These are phyloP conservation scores for Rallus limicola DNA, from an alignment of 2,113 vertebrate genomes.

Conservation along the genomic window DNA sequence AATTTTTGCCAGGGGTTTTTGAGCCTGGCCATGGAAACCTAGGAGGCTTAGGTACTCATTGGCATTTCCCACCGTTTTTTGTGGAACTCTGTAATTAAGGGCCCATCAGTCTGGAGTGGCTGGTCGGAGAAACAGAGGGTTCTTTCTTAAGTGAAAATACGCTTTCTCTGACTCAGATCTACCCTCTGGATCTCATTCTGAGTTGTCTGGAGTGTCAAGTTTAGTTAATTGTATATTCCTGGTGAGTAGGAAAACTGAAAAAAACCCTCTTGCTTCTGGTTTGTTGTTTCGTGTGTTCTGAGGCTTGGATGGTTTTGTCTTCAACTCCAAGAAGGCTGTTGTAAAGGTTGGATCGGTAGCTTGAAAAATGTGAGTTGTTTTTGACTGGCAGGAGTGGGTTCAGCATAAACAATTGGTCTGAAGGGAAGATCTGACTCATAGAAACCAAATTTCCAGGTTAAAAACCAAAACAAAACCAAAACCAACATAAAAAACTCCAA, in stretches of 20 bases:
- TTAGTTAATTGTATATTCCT: slow-evolving; percentile 55
- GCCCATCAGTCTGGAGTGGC: slow-evolving; percentile 27
- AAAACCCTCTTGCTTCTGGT: slow-evolving; percentile 4
- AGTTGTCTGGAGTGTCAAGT: slow-evolving; percentile 54
- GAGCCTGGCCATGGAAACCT: slow-evolving; percentile 42
- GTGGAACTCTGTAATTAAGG: slow-evolving; percentile 68
- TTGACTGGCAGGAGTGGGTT: slow-evolving; percentile 64
- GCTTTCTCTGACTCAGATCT: slow-evolving; percentile 54
- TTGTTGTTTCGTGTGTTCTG: slow-evolving; percentile 5
- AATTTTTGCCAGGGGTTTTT: slow-evolving; percentile 63
- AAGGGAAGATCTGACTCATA: slow-evolving; percentile 37
- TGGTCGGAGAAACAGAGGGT: slow-evolving; percentile 54
- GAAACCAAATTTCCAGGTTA: slow-evolving; percentile 56
- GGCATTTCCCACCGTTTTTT: slow-evolving; percentile 51
- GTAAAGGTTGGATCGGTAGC: slow-evolving; percentile 5
- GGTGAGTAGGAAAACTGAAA: neutral
- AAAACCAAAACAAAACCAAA: neutral
- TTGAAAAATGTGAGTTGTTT: slow-evolving; percentile 58
- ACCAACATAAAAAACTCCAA: neutral
- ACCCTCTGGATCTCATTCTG: slow-evolving; percentile 46
- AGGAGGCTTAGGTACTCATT: slow-evolving; percentile 38
- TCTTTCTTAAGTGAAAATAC: slow-evolving; percentile 56
- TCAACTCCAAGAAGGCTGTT: slow-evolving; percentile 28
- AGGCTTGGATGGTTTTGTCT: slow-evolving; percentile 44
- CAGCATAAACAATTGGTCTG: slow-evolving; percentile 61